Evolutionary conservation across 2,113 vertebrate genomes (phyloP).

Genomic region (Brachirus orientalis): DNA sequence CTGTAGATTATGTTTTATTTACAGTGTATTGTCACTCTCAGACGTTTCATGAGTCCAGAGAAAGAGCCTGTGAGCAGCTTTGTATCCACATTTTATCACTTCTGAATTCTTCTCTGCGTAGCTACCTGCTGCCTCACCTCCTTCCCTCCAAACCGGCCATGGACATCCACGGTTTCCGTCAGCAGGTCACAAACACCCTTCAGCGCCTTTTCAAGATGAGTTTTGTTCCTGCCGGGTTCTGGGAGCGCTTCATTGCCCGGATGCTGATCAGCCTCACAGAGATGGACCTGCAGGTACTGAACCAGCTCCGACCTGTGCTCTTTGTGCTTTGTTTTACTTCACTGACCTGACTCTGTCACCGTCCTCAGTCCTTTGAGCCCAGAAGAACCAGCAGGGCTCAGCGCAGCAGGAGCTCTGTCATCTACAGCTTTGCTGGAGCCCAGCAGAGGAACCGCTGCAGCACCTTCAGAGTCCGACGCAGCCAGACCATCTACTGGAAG

Average conservation of each 20-base stretch:
- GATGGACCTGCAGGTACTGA: conserved; percentile 94
- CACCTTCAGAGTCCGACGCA: conserved; percentile 92
- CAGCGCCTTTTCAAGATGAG: conserved; percentile 98
- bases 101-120: conserved; percentile 56
- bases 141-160: conserved; percentile 93
- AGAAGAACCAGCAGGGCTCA: conserved; percentile 81
- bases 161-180: conserved; percentile 88
- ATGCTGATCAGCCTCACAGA: conserved; percentile 96
- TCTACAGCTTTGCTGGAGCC: conserved; percentile 92
- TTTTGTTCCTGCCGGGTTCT: conserved; percentile 96
- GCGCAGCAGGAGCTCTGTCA: conserved; percentile 82
- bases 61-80: too few species aligned
- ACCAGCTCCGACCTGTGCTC: neutral
- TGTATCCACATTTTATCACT: neutral
- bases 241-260: conserved; percentile 96
- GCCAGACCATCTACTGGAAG: conserved; percentile 85
- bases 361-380: conserved; percentile 88
- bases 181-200: conserved; percentile 87
- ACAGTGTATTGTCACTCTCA: too few species aligned
- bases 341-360: neutral
- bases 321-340: neutral
- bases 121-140: conserved; percentile 96
- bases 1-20: too few species aligned
- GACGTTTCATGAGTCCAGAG: too few species aligned
- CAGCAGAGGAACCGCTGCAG: conserved; percentile 92